A percentile compares a stretch with the other conserved stretches of the same genome.
Conservation (phyloP, 2,113 vertebrate genomes). For the Cochlearius cochlearius region DNA sequence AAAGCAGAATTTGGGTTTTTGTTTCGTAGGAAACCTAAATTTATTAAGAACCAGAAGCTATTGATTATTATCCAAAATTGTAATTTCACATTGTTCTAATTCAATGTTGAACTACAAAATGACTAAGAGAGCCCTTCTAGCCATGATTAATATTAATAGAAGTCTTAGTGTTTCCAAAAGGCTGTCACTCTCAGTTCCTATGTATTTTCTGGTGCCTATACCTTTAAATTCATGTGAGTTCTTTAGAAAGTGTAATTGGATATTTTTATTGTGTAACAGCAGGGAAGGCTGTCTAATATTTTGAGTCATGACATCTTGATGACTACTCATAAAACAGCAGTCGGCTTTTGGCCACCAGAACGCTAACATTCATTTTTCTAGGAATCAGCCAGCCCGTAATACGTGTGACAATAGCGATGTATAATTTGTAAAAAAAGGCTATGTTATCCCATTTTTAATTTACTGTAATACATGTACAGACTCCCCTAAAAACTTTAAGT, state of each 20-base stretch:
- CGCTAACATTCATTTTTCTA: not conserved
- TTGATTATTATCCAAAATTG: not conserved
- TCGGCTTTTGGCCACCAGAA: not conserved
- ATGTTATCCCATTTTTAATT: not conserved
- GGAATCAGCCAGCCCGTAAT: not conserved
- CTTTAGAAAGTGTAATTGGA: not conserved
- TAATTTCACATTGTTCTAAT: not conserved
- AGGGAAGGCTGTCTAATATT: not conserved
- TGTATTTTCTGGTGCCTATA: not conserved
- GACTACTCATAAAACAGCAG: not conserved
- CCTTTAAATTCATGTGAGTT: not conserved
- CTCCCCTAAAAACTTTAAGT: not conserved
- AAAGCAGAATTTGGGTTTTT: not conserved
- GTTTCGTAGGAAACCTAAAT: not conserved
- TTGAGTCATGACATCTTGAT: not conserved
- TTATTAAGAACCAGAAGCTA: not conserved
- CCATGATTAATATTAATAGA: not conserved
- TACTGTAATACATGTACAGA: not conserved
- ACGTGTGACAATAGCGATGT: accelerated
- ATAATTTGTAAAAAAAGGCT: not conserved
- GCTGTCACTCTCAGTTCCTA: not conserved
- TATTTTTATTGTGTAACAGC: not conserved
- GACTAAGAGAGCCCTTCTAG: not conserved
- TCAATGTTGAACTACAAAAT: not conserved
- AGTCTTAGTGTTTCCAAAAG: not conserved